Conservation (phyloP, 2,888 invertebrate genomes). For the Ennomos quercinarius region DNA sequence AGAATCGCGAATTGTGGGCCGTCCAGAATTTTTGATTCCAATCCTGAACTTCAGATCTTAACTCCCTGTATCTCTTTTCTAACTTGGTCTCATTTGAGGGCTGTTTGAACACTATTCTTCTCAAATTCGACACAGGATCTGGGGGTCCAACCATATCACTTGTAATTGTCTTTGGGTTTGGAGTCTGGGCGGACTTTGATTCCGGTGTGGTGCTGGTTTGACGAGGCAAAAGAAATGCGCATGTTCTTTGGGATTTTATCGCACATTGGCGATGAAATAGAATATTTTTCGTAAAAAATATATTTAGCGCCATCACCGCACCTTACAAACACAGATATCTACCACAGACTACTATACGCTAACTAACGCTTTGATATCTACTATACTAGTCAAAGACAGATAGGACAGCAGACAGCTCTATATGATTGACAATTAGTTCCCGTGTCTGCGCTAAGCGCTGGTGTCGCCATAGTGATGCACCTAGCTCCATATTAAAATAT, state of each 20-base stretch:
- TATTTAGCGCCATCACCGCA: conserved; percentile 26
- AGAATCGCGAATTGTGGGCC: conserved; percentile 91
- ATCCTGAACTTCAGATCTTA: conserved; percentile 88
- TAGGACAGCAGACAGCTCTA: no score
- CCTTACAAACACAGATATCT: no score
- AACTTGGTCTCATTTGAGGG: conserved; percentile 87
- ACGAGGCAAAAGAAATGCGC: conserved; percentile 40
- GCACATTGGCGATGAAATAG: conserved; percentile 23
- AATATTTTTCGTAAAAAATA: conserved; percentile 27
- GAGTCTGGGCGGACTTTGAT: conserved; percentile 63
- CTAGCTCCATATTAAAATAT: no score
- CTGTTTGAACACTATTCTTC: conserved; percentile 88
- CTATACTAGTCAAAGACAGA: no score
- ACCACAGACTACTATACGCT: no score
- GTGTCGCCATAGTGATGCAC: no score
- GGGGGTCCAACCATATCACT: conserved; percentile 92
- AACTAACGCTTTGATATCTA: no score
- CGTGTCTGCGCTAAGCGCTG: no score
- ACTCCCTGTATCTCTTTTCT: conserved; percentile 87
- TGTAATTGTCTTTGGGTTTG: conserved; percentile 70
- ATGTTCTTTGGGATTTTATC: conserved; percentile 41
- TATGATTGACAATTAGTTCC: no score
- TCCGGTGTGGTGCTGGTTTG: conserved; percentile 59
- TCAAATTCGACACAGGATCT: conserved; percentile 91
- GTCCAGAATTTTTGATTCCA: conserved; percentile 96